Base-by-base conservation (phyloP, 2,888 invertebrate genomes). In the Axea sp. region DNA sequence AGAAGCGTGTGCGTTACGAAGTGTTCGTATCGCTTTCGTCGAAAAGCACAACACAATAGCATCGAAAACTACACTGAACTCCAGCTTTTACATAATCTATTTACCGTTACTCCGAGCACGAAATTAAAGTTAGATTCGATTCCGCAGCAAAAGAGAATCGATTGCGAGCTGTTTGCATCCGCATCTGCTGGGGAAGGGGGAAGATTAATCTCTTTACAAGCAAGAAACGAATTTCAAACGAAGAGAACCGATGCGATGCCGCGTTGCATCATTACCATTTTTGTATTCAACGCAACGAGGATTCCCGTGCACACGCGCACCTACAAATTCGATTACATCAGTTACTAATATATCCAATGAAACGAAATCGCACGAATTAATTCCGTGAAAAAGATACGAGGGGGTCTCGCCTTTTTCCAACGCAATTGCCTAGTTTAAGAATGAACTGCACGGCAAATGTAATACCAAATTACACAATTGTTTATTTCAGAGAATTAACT, bases 101-200 rank as follows among this genome's bases (percentile, higher is more conserved):
- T 73, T 73, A 73, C 73, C 73, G 73, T 73, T 67, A 51, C 53
- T 55, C 53, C 33, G 67, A 30, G 59, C 67, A 73, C 67, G 67
- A 67, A 73, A 73, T 73, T 73, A 73, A 73, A 62, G 73, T 73
- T 73, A 35, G 67, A 67, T 73, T 73, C 73, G 67, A 73, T 73
- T 73, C 45, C 55, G 37, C 41, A 51, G 55, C 55, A 49, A 62
- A 47, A 71, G 57, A 62, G 69, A 69, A 71, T 64, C 71, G 65
- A 65, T 51, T 49, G 59, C 45, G 60, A 65, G 73, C 41, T 65
- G 65, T 65, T 69, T 72, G 72, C 59, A 47, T 73, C 47, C 55
- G 73, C 65, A 60, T 73, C 65, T 65, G 65, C 73, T 65, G n/a
- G 47, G 28, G 73, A 53, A 6, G 47, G 28, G 73, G 60, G 67